Conservation (phyloP, 2,113 vertebrate species). For the Sturnira hondurensis region DNA sequence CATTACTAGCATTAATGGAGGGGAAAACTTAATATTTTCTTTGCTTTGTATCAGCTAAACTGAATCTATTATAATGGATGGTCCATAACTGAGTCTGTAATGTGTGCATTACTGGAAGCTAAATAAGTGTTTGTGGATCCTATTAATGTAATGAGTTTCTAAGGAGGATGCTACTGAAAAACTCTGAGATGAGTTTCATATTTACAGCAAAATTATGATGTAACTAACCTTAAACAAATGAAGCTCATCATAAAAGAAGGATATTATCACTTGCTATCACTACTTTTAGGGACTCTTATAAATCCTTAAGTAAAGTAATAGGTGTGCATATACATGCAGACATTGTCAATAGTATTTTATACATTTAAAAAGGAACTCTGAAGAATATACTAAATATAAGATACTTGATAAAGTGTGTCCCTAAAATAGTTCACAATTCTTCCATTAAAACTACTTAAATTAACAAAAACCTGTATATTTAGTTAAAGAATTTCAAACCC, state of each 20-base stretch:
- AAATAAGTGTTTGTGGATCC: background rate
- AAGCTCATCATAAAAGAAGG: background rate
- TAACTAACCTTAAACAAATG: background rate
- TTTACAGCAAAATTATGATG: background rate
- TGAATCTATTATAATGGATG: background rate
- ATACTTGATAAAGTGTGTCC: background rate
- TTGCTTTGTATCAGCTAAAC: background rate
- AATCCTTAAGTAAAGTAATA: background rate
- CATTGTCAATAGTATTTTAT: background rate
- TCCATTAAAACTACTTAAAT: background rate
- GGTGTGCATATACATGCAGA: background rate
- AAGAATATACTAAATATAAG: background rate
- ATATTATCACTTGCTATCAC: background rate
- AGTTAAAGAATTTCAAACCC: background rate
- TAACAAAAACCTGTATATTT: background rate
- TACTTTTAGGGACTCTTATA: background rate
- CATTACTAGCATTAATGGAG: background rate
- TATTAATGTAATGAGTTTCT: background rate
- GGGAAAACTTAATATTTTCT: background rate
- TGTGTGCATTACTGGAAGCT: background rate
- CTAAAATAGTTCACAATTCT: background rate
- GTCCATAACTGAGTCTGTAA: background rate
- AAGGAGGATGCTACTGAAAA: background rate
- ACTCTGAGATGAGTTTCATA: background rate
- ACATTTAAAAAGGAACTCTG: background rate